Conservation (phyloP, 1,140 invertebrate species). For the Coptotermes formosanus region DNA sequence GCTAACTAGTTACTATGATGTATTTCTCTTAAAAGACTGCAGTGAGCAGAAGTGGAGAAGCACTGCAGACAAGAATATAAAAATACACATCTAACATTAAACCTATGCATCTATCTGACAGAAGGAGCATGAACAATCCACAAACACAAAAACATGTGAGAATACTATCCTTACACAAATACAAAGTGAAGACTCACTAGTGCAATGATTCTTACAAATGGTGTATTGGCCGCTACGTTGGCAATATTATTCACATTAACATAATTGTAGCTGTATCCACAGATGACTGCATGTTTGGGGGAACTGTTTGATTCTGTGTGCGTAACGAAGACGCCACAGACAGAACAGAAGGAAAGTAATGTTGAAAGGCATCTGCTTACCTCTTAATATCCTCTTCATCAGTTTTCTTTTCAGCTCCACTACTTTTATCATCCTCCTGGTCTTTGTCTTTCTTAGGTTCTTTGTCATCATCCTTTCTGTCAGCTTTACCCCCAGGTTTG, state of each 20-base stretch:
- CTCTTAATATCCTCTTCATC: slow-evolving; percentile 34
- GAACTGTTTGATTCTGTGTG: neutral
- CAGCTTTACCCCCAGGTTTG: slow-evolving; percentile 32
- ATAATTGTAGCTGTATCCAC: neutral
- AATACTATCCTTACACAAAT: neutral
- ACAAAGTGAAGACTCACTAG: neutral
- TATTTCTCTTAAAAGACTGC: neutral
- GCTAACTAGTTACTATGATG: neutral
- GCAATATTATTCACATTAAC: neutral
- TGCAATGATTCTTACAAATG: neutral
- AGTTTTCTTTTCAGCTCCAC: slow-evolving; percentile 29
- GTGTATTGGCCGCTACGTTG: neutral
- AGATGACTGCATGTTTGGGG: neutral
- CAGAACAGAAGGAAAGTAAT: slow-evolving; percentile 27
- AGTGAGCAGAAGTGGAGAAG: neutral
- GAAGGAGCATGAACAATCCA: slow-evolving; percentile 4
- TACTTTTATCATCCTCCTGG: slow-evolving; percentile 28
- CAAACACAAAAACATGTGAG: slow-evolving; percentile 7
- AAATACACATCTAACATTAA: no score
- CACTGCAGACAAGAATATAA: neutral
- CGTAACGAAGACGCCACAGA: slow-evolving; percentile 30
- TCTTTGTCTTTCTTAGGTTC: slow-evolving; percentile 32
- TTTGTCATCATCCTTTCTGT: slow-evolving; percentile 35
- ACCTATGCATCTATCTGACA: no score
- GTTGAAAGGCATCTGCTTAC: slow-evolving; percentile 30